Evolutionary conservation across 2,888 invertebrate genomes (phyloP).

Genomic region (Apamea crenata): DNA sequence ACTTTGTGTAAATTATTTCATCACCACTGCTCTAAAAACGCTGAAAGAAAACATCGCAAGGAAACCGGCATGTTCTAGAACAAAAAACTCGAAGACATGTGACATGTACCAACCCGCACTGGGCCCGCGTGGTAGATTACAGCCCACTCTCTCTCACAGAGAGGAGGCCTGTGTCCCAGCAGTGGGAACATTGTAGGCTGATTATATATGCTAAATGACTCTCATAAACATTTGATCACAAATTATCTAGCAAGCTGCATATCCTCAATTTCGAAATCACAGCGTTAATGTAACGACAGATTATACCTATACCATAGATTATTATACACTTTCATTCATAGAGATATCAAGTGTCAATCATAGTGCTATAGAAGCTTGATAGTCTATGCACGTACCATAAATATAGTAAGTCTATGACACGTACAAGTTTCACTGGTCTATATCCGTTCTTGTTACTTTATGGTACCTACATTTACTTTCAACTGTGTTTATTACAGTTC

Average conservation of each 20-base stretch:
- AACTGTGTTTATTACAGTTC: neutral
- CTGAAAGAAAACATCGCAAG: too few species aligned
- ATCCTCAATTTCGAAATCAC: constrained; percentile 24
- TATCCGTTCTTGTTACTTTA: constrained; percentile 17
- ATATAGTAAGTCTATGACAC: constrained; percentile 48
- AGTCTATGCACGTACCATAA: constrained; percentile 51
- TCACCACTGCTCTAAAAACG: too few species aligned
- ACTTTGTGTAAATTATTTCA: too few species aligned
- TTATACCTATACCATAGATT: constrained; percentile 35
- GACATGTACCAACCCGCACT: too few species aligned
- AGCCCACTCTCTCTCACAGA: too few species aligned
- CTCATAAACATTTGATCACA: neutral
- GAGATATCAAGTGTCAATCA: constrained; percentile 60
- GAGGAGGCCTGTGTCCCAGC: too few species aligned
- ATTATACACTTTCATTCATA: constrained; percentile 52
- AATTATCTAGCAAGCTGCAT: constrained; percentile 4
- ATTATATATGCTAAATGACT: too few species aligned
- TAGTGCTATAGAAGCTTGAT: constrained; percentile 37
- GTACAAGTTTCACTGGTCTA: constrained; percentile 53
- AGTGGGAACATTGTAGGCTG: too few species aligned
- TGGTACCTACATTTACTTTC: constrained; percentile 41
- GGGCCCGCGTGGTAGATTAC: too few species aligned
- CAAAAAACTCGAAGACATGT: too few species aligned
- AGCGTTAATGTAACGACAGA: constrained; percentile 23
- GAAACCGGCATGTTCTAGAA: too few species aligned